These are phyloP conservation scores for Xiphorhynchus elegans DNA, from an alignment of 2,113 vertebrate species.

Conservation along the genomic window DNA sequence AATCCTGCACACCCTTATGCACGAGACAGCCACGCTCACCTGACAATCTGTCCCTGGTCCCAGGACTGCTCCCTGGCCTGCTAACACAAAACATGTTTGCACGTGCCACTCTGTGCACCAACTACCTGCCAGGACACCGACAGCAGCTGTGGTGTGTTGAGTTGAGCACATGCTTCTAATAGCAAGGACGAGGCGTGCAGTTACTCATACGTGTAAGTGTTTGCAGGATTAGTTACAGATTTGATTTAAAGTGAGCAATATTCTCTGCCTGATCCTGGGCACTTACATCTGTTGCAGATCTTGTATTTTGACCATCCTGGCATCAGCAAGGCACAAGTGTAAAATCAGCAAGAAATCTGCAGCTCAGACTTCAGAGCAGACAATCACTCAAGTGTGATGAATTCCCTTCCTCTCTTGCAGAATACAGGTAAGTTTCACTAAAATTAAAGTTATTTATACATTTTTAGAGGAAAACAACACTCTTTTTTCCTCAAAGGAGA, in stretches of 20 bases:
- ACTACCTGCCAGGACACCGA: rapidly evolving
- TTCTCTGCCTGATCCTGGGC: slow-evolving; percentile 4
- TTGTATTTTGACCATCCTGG: background rate
- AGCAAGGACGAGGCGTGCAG: background rate
- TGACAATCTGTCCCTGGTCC: background rate
- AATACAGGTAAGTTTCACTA: background rate
- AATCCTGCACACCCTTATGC: background rate
- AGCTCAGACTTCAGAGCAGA: slow-evolving; percentile 44
- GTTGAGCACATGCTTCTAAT: background rate
- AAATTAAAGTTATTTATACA: background rate
- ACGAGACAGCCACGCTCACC: rapidly evolving
- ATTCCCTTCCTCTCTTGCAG: slow-evolving; percentile 28
- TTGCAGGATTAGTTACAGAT: slow-evolving; percentile 17
- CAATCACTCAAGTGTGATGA: background rate
- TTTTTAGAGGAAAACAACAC: slow-evolving; percentile 3
- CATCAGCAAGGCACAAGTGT: slow-evolving; percentile 28
- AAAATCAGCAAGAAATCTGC: slow-evolving; percentile 22
- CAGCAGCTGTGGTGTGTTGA: background rate
- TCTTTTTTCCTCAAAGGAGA: slow-evolving; percentile 34
- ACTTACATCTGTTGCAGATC: background rate
- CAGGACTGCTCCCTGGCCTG: background rate
- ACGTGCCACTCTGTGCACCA: background rate
- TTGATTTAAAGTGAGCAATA: background rate
- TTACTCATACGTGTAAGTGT: background rate
- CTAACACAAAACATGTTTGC: background rate